A percentile compares a stretch with the other conserved stretches of the same genome.
Evolutionary conservation across 2,797 vertebrate species (phyloP).

Genomic region (Myiotriccus ornatus): DNA sequence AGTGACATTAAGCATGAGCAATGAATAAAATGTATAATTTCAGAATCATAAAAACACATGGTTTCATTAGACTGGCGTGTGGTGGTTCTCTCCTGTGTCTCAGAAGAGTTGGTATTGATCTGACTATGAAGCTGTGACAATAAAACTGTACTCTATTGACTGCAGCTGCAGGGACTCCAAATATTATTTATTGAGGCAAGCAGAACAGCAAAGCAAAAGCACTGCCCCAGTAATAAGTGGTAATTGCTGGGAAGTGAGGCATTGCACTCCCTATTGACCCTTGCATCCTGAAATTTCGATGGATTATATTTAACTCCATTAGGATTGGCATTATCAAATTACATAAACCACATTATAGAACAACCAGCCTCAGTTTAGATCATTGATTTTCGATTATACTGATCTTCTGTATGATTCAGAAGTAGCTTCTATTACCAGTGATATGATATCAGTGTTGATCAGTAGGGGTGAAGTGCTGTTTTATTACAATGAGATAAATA

Average conservation of each 20-base stretch:
- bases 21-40: constrained; percentile 61
- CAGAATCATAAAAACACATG: constrained; percentile 64
- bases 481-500: background rate
- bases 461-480: background rate
- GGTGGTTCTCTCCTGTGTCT: constrained; percentile 50
- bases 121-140: constrained; percentile 82
- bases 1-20: constrained; percentile 49
- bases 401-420: constrained; percentile 80
- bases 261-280: constrained; percentile 85
- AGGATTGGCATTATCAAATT: constrained; percentile 96
- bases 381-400: constrained; percentile 95
- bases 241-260: constrained; percentile 93
- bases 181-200: constrained; percentile 92
- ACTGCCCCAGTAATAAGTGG: constrained; percentile 90
- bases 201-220: constrained; percentile 80
- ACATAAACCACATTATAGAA: constrained; percentile 81
- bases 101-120: constrained; percentile 87
- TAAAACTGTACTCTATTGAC: constrained; percentile 91
- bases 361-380: constrained; percentile 69
- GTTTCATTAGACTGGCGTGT: constrained; percentile 40
- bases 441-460: constrained; percentile 37
- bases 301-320: constrained; percentile 93
- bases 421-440: constrained; percentile 44
- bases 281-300: constrained; percentile 87
- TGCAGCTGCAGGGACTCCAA: constrained; percentile 86